phyloP scores from a whole-genome alignment of 1,140 invertebrate species.

The Trichogramma pretiosum region DNA sequence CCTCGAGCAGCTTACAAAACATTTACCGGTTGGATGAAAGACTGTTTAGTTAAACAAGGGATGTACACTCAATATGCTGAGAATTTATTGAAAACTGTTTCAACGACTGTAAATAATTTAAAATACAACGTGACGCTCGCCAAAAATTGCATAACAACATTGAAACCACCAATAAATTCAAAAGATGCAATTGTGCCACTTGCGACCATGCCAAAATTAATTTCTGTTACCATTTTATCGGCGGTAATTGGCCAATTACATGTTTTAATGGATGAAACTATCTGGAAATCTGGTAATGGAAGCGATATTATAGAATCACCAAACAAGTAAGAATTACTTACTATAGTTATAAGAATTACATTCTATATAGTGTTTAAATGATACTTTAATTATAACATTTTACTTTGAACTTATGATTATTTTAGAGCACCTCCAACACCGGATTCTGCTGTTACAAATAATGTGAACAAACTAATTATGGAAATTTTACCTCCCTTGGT shows the following conservation, averaged over 20 bases:
- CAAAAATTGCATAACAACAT: slow-evolving; percentile 57
- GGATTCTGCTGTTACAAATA: slow-evolving; percentile 23
- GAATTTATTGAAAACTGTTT: slow-evolving; percentile 61
- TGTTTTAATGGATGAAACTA: slow-evolving; percentile 52
- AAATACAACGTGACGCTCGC: slow-evolving; percentile 64
- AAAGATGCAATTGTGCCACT: slow-evolving; percentile 43
- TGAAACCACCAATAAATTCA: slow-evolving; percentile 48
- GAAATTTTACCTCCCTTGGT: slow-evolving; percentile 57
- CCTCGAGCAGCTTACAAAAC: slow-evolving; percentile 57
- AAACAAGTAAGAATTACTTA: slow-evolving; percentile 22
- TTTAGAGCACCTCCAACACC: slow-evolving; percentile 27
- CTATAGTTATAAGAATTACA: slow-evolving; percentile 2
- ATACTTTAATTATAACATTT: slow-evolving; percentile 5
- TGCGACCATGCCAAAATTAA: slow-evolving; percentile 53
- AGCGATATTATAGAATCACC: slow-evolving; percentile 33
- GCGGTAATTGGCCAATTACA: slow-evolving; percentile 62
- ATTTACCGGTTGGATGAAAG: slow-evolving; percentile 62
- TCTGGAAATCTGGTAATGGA: slow-evolving; percentile 27
- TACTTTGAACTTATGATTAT: slow-evolving; percentile 2
- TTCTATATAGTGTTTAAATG: background rate
- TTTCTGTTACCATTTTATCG: slow-evolving; percentile 58
- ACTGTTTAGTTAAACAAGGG: slow-evolving; percentile 82
- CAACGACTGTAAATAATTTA: slow-evolving; percentile 54
- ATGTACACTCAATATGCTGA: slow-evolving; percentile 77
- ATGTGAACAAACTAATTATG: slow-evolving; percentile 41